Evolutionary conservation across 2,113 vertebrate species (phyloP), one percentile per base, ranked within the genome.

Genomic region (Collichthys lucidus): DNA sequence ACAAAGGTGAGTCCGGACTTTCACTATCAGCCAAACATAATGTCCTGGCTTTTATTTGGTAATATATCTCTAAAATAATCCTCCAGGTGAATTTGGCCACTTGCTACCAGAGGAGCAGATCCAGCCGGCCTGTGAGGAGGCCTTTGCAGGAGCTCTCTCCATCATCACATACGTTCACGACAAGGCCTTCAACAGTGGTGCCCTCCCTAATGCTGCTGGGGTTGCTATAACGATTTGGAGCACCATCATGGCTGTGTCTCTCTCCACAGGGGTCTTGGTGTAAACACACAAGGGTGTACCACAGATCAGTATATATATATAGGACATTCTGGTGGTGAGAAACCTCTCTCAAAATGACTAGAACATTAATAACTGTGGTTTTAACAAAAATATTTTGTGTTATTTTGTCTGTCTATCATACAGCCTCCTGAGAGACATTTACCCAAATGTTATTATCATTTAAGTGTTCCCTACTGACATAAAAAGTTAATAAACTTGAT

Each of bases 121-220:
- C 74, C 90, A 95, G 87, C 90, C 94, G n/a, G 93, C 93, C 0
- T 95, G 95, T 50, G 93, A 96, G 85, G 95, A 96, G 78, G 93
- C 91, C 40, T 93, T 92, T 89, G 71, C 77, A 8, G 94, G 94
- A 57, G 92, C 94, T 11, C 90, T 85, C 12, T 91, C 88, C 0
- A 91, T 96, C 69, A 90, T 96, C 46, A 92, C 93, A 29, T 88
- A 94, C 19, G 77, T 94, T 2, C 74, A 94, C 49, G 66, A 92
- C 47, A 95, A 96, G 52, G 67, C 93, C 24, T 94, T 84, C 78
- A 53, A 7, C 44, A 60, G 24, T 15, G n/a, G 47, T 10, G 12
- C 42, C 17, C 42, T 76, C 20, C 63, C 77, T 3, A 82, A 49
- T 1, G 5, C 63, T 52, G 76, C 66, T n/a, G 64, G 63, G 24